Base-by-base conservation (phyloP, 1,140 invertebrate species). In the Subanguina moxae region DNA sequence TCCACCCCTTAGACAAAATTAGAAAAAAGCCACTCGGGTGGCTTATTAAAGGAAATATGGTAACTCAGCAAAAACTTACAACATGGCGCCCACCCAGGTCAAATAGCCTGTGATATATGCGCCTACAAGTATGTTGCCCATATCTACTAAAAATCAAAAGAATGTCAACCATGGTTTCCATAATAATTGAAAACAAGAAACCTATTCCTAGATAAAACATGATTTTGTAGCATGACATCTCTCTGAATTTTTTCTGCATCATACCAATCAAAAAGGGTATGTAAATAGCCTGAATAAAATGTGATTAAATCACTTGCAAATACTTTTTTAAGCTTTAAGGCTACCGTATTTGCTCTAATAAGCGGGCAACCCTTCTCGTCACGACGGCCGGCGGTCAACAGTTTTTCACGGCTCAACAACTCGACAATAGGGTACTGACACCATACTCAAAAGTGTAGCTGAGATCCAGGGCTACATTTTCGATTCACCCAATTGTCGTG, bases 151-250 rank as follows among this genome's bases (percentile, higher is more conserved):
- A 64, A 43, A 21, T 21, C 5, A 28, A 21, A 45, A 23, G n/a
- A 3, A 59, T 23, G 1, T 19, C n/a, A 45, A 62, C 13, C 13
- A 62, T 13, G 13, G 11, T 46, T 38, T 38, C 3, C 32, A 38
- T 38, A 38, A 38, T 38, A 5, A 38, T 38, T 38, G 3, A 38
- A 38, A 38, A 38, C 3, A 23, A 45, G 13, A 25, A 38, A 71
- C 21, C 21, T 38, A 70, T 21, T n/a, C 65, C 46, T 7, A 70
- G 28, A 38, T 19, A 73, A 46, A 46, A 73, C 68, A 72, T 64
- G 19, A 68, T 64, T 48, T 73, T 71, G 42, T 68, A 72, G 63
- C 63, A 73, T n/a, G 70, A 59, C 5, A 68, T 17, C 23, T 30
- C 19, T 23, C 75, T 17, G 19, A 65, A 56, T 15, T 38, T 71